phyloP scores from a whole-genome alignment of 1,140 invertebrate genomes.

The Euwallacea similis region DNA sequence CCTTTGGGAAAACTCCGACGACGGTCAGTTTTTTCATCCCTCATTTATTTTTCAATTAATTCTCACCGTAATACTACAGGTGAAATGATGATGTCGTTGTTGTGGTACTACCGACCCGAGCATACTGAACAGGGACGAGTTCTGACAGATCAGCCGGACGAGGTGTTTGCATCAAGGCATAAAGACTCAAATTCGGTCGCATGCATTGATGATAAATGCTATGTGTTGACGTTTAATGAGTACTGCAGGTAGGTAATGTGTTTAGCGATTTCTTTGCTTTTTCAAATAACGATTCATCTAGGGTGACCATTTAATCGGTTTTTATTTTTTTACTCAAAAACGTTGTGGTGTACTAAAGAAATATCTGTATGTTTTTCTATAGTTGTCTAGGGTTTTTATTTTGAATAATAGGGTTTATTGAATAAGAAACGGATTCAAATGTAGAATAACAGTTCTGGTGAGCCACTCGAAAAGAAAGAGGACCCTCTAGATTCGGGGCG shows the following conservation, averaged over 20 bases:
- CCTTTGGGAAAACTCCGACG: slow-evolving; percentile 92
- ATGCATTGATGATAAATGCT: slow-evolving; percentile 97
- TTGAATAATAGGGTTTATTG: no score
- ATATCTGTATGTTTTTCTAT: no score
- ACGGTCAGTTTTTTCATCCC: slow-evolving; percentile 64
- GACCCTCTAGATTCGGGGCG: no score
- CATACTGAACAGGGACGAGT: slow-evolving; percentile 88
- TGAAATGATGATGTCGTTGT: slow-evolving; percentile 94
- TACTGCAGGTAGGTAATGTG: slow-evolving; percentile 81
- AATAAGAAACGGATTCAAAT: no score
- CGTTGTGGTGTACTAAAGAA: no score
- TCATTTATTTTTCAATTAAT: background rate
- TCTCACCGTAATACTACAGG: slow-evolving; percentile 60
- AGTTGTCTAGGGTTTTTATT: no score
- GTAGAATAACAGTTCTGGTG: no score
- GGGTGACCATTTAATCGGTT: no score
- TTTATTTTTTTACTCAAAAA: no score
- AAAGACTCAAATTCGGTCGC: slow-evolving; percentile 93
- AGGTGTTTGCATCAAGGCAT: slow-evolving; percentile 94
- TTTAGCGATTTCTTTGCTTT: no score
- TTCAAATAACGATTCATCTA: no score
- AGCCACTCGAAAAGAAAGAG: no score
- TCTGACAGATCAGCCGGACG: slow-evolving; percentile 78
- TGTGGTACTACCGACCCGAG: slow-evolving; percentile 98
- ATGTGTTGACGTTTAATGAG: slow-evolving; percentile 94